Conservation (phyloP, 2,888 invertebrate species). For the Lumbricus terrestris region DNA sequence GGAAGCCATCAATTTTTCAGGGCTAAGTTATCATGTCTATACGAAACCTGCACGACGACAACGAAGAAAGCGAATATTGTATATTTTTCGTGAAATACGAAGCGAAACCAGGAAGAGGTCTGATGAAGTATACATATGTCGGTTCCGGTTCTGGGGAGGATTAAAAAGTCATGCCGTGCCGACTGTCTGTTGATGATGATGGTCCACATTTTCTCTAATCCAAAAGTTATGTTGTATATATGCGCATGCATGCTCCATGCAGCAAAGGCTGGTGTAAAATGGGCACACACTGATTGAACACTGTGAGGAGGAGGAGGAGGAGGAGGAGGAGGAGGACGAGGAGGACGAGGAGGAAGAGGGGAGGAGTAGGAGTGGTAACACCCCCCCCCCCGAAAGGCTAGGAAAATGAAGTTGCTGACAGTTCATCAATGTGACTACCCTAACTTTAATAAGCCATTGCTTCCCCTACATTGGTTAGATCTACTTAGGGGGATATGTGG, state of each 20-base stretch:
- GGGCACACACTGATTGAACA: not conserved
- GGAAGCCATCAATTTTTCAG: not conserved
- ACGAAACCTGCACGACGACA: not conserved
- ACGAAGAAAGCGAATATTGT: not conserved
- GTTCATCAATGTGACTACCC: not conserved
- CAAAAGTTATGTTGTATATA: no score
- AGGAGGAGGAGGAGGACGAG: not conserved
- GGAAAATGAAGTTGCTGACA: not conserved
- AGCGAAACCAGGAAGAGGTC: not conserved
- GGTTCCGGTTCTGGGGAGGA: not conserved
- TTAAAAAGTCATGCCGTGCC: not conserved
- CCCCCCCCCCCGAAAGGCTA: not conserved
- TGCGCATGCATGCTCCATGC: fast-evolving
- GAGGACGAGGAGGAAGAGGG: not conserved
- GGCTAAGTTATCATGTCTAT: not conserved
- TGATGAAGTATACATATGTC: not conserved
- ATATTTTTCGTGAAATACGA: not conserved
- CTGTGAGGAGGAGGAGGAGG: not conserved
- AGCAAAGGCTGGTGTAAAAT: not conserved
- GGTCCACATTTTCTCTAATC: not conserved
- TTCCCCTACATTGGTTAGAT: not conserved
- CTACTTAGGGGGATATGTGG: no score
- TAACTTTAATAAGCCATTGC: not conserved
- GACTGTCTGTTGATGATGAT: not conserved
- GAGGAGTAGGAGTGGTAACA: not conserved